A percentile compares a stretch with the other conserved stretches of the same genome.
Conservation (phyloP, 2,797 vertebrate species). For the Podargus strigoides region DNA sequence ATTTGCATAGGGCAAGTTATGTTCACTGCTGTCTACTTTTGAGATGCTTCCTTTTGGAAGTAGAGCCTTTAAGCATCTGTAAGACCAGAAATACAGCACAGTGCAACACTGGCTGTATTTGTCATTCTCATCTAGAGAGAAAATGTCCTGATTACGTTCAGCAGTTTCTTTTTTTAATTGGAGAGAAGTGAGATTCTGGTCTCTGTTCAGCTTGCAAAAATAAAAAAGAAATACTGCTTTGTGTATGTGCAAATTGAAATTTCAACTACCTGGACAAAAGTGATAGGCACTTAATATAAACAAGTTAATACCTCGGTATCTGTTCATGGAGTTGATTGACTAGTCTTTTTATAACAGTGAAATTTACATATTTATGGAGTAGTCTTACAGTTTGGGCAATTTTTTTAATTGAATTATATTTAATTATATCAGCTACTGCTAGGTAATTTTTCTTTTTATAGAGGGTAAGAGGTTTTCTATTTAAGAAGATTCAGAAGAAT, state of each 20-base stretch:
- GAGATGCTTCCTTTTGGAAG: neutral
- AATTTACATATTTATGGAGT: neutral
- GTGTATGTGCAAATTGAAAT: neutral
- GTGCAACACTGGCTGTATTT: neutral
- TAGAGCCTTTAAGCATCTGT: neutral
- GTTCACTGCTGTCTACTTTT: neutral
- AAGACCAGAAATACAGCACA: neutral
- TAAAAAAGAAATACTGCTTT: neutral
- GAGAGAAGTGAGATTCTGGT: slow-evolving; percentile 8
- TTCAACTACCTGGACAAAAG: neutral
- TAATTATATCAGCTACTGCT: neutral
- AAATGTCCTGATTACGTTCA: neutral
- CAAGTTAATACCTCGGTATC: neutral
- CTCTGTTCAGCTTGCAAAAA: neutral
- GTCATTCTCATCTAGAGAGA: neutral
- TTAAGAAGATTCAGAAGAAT: slow-evolving; percentile 6
- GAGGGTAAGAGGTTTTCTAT: neutral
- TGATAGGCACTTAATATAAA: neutral
- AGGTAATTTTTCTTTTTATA: neutral
- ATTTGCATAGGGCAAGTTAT: neutral
- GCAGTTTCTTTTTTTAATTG: neutral
- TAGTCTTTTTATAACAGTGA: neutral
- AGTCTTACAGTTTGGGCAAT: neutral
- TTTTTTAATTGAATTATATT: neutral
- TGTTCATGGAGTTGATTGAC: neutral